phyloP scores from a whole-genome alignment of 2,888 invertebrate genomes.

The Callyntrura guangdongensis region DNA sequence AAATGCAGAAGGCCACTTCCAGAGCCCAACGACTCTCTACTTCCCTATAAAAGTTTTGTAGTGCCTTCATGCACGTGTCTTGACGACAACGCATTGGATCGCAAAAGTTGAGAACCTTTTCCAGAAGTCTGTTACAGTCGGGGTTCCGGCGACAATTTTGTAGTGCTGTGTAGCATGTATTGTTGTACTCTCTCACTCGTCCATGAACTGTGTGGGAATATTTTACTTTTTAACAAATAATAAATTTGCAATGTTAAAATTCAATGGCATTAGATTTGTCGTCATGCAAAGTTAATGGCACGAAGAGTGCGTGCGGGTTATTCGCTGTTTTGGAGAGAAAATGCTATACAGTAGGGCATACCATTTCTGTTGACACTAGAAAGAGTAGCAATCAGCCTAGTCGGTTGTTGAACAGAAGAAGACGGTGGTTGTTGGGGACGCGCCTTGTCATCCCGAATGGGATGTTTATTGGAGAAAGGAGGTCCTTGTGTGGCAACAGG shows the following conservation, averaged over 20 bases:
- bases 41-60: conserved; percentile 94
- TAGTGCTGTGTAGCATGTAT: conserved; percentile 95
- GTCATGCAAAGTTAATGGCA: too few species aligned
- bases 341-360: conserved; percentile 73
- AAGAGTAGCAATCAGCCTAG: conserved; percentile 82
- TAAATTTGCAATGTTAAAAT: background rate
- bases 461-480: conserved; percentile 68
- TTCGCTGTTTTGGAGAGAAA: background rate
- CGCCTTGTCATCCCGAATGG: conserved; percentile 59
- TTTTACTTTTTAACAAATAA: background rate
- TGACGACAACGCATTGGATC: conserved; percentile 92
- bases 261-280: background rate
- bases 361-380: conserved; percentile 83
- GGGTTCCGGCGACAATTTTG: conserved; percentile 93
- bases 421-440: conserved; percentile 73
- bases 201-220: conserved; percentile 44
- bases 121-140: conserved; percentile 92
- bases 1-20: conserved; percentile 96
- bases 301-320: background rate
- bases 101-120: conserved; percentile 94
- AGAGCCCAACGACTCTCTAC: conserved; percentile 93
- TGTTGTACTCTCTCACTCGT: conserved; percentile 87
- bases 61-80: conserved; percentile 94
- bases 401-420: conserved; percentile 70
- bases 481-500: conserved; percentile 77